Evolutionary conservation across 2,888 invertebrate genomes (phyloP), one percentile per base, ranked within the genome.

Genomic region (Acanthoscelides obtectus): DNA sequence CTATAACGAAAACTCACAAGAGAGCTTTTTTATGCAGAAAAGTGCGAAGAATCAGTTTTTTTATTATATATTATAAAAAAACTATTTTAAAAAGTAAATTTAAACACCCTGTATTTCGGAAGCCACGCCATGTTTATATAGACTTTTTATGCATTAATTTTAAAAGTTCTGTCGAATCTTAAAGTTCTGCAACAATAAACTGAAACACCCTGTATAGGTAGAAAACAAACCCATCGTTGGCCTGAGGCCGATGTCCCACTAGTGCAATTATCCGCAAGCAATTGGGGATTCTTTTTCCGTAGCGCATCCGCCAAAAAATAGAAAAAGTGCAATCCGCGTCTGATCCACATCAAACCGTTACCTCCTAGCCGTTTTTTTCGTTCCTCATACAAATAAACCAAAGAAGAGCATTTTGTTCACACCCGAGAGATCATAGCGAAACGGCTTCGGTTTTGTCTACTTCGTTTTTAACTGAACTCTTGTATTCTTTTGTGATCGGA

Each of bases 401-500:
- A 45, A 12, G 45, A 6, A 45, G 8, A 17, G 17, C 6, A 45
- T 45, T 45, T 45, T 45, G 45, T 45, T 45, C 45, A 45, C 45
- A 45, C 45, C 45, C 45, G 45, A 45, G 45, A 12, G 45, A 45
- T 45, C 45, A 45, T 45, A 45, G 45, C 45, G 45, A 45, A 45
- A 45, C 45, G 45, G 45, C 45, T 45, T 17, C 17, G 8, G 45
- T 45, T 45, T 45, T 45, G 45, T 45, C 45, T 45, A 45, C 17
- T 17, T 45, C 45, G 3, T 45, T 45, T 45, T 45, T 45, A 45
- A 17, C 12, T 12, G 17, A 45, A 45, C 12, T 45, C 45, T 45
- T 45, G 45, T 45, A 45, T 45, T 17, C 5, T 45, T 25, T 45
- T 71, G 76, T 79, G 80, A 80, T 80, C 78, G 79, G 75, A 78